These are phyloP conservation scores for Fragariocoptes setiger DNA, from an alignment of 1,140 invertebrate species.

Conservation along the genomic window DNA sequence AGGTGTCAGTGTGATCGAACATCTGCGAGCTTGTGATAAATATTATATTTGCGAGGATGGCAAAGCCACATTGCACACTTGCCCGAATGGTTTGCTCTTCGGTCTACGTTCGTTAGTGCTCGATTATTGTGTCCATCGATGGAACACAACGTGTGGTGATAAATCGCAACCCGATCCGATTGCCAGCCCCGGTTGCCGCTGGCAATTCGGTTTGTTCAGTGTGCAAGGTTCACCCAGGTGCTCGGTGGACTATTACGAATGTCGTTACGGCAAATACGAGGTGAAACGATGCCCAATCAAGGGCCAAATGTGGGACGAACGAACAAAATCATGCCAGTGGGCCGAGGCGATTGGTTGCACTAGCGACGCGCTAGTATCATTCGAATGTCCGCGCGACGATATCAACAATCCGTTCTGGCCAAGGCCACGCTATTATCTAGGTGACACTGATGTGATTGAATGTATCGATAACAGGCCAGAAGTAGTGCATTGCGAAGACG, in stretches of 20 bases:
- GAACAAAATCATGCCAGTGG: slow-evolving; percentile 64
- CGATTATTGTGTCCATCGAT: slow-evolving; percentile 72
- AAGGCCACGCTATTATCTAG: slow-evolving; percentile 52
- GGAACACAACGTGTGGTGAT: slow-evolving; percentile 55
- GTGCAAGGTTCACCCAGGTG: slow-evolving; percentile 30
- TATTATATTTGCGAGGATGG: slow-evolving; percentile 72
- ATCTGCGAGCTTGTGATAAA: slow-evolving; percentile 28
- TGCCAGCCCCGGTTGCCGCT: slow-evolving; percentile 27
- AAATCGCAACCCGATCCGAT: slow-evolving; percentile 27
- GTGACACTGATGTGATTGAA: slow-evolving; percentile 55
- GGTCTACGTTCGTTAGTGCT: slow-evolving; percentile 55
- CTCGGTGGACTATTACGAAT: slow-evolving; percentile 53
- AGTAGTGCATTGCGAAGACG: slow-evolving; percentile 36
- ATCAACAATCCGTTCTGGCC: slow-evolving; percentile 50
- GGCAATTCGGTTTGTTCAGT: slow-evolving; percentile 55
- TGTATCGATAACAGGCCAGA: slow-evolving; percentile 52
- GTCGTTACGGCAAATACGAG: slow-evolving; percentile 40
- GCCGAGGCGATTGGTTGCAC: slow-evolving; percentile 53
- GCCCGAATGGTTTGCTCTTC: slow-evolving; percentile 63
- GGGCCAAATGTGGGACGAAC: slow-evolving; percentile 54
- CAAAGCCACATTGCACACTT: slow-evolving; percentile 51
- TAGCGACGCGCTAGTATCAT: slow-evolving; percentile 37
- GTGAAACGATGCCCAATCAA: slow-evolving; percentile 38
- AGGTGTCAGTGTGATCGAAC: slow-evolving; percentile 13
- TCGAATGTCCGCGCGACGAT: slow-evolving; percentile 32